Evolutionary conservation across 2,888 invertebrate genomes (phyloP).

Genomic region (Adelognathus sp.): DNA sequence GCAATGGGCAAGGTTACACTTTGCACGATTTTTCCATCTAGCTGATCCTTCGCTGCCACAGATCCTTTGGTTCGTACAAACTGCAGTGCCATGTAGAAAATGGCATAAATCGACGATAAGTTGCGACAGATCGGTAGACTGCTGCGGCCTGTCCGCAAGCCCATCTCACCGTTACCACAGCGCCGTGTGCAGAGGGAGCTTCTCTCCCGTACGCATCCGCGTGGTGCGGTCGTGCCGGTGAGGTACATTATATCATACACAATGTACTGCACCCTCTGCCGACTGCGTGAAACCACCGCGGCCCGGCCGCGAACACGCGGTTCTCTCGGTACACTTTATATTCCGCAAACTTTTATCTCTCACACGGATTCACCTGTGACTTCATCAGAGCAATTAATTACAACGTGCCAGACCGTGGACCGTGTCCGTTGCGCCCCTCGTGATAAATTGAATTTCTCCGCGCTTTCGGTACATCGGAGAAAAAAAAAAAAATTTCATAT

Average conservation of each 20-base stretch:
- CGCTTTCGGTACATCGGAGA: not conserved
- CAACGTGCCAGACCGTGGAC: conserved; percentile 16
- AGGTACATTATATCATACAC: conserved; percentile 29
- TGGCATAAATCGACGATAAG: conserved; percentile 52
- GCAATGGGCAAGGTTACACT: no score
- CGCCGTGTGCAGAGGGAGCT: conserved; percentile 24
- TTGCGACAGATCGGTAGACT: conserved; percentile 43
- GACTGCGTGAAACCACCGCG: not conserved
- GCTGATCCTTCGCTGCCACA: not conserved
- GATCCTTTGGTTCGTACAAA: not conserved
- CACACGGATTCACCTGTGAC: conserved; percentile 38
- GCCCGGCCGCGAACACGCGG: conserved; percentile 38
- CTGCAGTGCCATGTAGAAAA: conserved; percentile 14
- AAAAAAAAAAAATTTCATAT: conserved; percentile 17
- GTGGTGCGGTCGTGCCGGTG: conserved; percentile 15
- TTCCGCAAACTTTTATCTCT: conserved; percentile 35
- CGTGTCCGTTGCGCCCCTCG: conserved; percentile 3
- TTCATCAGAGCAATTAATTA: conserved; percentile 48
- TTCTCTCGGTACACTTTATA: conserved; percentile 26
- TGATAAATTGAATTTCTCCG: conserved; percentile 39
- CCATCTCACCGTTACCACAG: conserved; percentile 40
- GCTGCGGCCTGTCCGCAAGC: conserved; percentile 42
- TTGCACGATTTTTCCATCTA: not conserved
- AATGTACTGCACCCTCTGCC: conserved; percentile 1
- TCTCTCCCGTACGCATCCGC: conserved; percentile 53